These are phyloP conservation scores for Stenotaenia linearis DNA, from an alignment of 2,888 invertebrate genomes.

Conservation along the genomic window DNA sequence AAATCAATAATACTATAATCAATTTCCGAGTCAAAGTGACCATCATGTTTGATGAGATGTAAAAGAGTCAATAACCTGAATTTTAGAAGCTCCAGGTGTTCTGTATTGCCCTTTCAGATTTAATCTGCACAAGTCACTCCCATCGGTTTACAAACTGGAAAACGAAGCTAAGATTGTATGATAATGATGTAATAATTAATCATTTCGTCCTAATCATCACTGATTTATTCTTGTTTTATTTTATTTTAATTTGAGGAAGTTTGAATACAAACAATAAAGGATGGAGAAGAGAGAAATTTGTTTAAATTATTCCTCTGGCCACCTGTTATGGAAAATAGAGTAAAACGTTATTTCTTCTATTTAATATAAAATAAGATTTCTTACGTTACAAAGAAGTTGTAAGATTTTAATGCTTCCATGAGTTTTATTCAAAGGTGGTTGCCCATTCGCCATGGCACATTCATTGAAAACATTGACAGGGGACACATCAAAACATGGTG, in stretches of 20 bases:
- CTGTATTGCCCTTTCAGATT: background rate
- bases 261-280: too few relatives aligned
- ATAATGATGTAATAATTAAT: background rate
- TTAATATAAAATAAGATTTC: too few relatives aligned
- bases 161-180: background rate
- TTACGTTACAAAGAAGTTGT: background rate
- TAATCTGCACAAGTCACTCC: background rate
- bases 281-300: too few relatives aligned
- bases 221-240: too few relatives aligned
- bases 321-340: too few relatives aligned
- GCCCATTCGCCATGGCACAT: background rate
- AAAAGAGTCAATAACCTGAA: background rate
- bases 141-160: background rate
- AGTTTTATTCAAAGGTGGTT: background rate
- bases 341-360: too few relatives aligned
- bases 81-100: background rate
- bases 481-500: background rate
- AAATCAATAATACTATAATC: background rate
- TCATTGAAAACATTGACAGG: background rate
- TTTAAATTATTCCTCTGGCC: too few relatives aligned
- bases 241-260: too few relatives aligned
- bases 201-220: too few relatives aligned
- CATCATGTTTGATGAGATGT: background rate
- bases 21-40: background rate
- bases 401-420: background rate